These are phyloP conservation scores for Drosophila hydei DNA, from an alignment of 1,140 invertebrate species.

Conservation along the genomic window DNA sequence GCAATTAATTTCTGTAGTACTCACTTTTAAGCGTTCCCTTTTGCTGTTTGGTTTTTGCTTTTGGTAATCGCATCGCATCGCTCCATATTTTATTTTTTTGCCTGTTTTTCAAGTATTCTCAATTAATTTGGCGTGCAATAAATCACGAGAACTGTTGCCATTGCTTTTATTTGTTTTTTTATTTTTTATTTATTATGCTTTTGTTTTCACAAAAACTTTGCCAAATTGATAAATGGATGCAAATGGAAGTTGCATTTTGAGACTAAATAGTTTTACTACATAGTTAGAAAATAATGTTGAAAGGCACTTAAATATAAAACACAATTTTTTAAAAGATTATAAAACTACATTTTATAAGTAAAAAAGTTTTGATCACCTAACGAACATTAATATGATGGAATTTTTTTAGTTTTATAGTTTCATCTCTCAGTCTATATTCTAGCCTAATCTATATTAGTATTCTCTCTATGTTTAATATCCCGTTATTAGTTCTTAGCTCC, in stretches of 20 bases:
- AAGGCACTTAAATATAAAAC: too few relatives aligned
- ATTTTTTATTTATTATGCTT: slow-evolving; percentile 1
- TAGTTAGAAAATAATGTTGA: background rate
- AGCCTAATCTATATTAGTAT: too few relatives aligned
- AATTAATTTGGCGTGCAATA: slow-evolving; percentile 61
- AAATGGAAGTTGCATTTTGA: slow-evolving; percentile 8
- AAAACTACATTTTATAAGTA: too few relatives aligned
- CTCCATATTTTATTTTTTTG: slow-evolving; percentile 28
- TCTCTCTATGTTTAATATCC: too few relatives aligned
- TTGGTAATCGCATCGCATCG: slow-evolving; percentile 12
- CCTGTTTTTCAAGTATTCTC: slow-evolving; percentile 41
- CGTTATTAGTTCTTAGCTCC: too few relatives aligned
- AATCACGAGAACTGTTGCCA: slow-evolving; percentile 46
- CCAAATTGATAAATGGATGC: slow-evolving; percentile 16
- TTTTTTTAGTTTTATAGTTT: too few relatives aligned
- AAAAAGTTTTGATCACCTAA: too few relatives aligned
- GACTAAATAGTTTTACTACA: slow-evolving; percentile 3
- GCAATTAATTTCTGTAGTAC: slow-evolving; percentile 60
- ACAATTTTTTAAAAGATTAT: too few relatives aligned
- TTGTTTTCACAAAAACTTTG: slow-evolving; percentile 18
- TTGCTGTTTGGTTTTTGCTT: slow-evolving; percentile 21
- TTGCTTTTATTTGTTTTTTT: slow-evolving; percentile 16
- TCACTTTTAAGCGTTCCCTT: slow-evolving; percentile 30
- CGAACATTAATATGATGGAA: too few relatives aligned
- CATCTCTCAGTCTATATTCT: too few relatives aligned